Percentiles rank a stretch among this genome's conserved stretches.
phyloP scores from a whole-genome alignment of 1,140 invertebrate genomes.

The Laupala kohalensis region DNA sequence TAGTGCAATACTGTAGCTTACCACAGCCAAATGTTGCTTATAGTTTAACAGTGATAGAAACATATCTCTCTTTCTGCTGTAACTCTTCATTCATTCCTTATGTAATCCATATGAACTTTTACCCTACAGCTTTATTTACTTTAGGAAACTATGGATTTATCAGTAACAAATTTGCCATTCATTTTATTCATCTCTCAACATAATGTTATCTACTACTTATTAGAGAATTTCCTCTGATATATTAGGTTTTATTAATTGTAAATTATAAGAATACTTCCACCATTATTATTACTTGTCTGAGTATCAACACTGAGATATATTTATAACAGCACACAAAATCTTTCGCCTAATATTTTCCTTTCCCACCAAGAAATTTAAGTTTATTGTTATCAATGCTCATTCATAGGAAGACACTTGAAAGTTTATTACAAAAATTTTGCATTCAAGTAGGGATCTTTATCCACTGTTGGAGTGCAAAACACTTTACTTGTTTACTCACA shows the following conservation, averaged over 20 bases:
- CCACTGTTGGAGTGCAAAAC: background rate
- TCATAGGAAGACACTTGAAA: conserved; percentile 1
- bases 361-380: background rate
- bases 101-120: background rate
- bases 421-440: background rate
- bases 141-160: background rate
- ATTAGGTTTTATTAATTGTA: background rate
- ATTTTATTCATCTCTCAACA: background rate
- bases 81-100: background rate
- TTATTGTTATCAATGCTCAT: conserved; percentile 3
- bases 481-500: background rate
- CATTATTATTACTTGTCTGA: background rate
- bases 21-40: conserved; percentile 5
- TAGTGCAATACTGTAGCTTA: conserved; percentile 5
- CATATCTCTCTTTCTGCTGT: background rate
- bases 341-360: background rate
- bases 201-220: background rate
- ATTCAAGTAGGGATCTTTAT: background rate
- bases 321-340: background rate
- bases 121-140: background rate
- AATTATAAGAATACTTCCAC: background rate
- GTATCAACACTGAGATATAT: background rate
- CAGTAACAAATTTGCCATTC: background rate
- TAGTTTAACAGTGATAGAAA: conserved; percentile 2
- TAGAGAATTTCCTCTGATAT: background rate